phyloP scores from a whole-genome alignment of 2,888 invertebrate genomes.

The Agonopterix heracliana region DNA sequence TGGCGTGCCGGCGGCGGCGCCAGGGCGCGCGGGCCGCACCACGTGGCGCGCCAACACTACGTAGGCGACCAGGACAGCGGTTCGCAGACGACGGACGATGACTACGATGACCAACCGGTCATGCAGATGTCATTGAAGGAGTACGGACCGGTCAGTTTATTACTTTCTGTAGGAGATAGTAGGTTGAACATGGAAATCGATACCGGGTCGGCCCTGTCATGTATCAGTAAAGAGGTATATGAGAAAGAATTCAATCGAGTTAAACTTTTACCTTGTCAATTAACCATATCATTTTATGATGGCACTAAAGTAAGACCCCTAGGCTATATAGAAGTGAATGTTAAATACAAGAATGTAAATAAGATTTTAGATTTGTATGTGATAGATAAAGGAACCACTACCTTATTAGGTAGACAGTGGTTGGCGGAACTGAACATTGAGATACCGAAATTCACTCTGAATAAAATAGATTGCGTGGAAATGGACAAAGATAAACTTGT shows the following conservation, averaged over 20 bases:
- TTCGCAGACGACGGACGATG: neutral
- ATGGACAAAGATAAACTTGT: neutral
- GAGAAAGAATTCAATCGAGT: no score
- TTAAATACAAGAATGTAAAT: neutral
- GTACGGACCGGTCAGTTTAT: neutral
- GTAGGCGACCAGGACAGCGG: neutral
- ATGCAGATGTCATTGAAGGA: neutral
- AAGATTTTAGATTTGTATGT: neutral
- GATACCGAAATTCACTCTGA: neutral
- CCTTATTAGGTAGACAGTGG: no score
- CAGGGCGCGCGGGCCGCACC: neutral
- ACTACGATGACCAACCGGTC: neutral
- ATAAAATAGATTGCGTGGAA: neutral
- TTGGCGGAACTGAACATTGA: no score
- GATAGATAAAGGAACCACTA: no score
- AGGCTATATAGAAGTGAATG: no score
- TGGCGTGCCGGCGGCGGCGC: neutral
- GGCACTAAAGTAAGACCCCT: no score
- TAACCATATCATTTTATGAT: no score
- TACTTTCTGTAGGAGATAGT: neutral
- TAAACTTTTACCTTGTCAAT: no score
- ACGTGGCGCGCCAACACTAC: neutral
- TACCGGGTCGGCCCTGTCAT: no score
- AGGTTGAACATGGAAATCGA: neutral
- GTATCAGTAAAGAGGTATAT: no score